These are phyloP conservation scores for Brachypalpus laphriformis DNA, from an alignment of 2,888 invertebrate species.

Conservation along the genomic window DNA sequence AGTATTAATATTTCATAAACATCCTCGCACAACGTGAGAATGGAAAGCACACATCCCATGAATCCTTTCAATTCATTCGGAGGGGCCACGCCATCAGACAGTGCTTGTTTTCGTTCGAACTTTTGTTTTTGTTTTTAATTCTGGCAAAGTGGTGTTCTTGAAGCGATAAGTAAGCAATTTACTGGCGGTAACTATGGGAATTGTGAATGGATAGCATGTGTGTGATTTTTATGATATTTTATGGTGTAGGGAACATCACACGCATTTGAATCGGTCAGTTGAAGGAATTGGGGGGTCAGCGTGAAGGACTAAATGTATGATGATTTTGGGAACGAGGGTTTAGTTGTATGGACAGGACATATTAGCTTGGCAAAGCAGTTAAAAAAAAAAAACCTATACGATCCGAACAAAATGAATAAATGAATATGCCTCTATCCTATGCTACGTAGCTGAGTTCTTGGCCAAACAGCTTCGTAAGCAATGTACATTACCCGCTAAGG, in stretches of 20 bases:
- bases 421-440: too few species aligned
- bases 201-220: conserved; percentile 19
- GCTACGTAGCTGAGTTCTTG: too few species aligned
- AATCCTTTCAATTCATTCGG: conserved; percentile 38
- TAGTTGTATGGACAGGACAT: too few species aligned
- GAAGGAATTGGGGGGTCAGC: too few species aligned
- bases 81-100: not conserved
- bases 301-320: too few species aligned
- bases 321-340: too few species aligned
- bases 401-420: too few species aligned
- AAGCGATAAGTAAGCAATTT: conserved; percentile 58
- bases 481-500: too few species aligned
- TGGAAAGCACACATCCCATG: conserved; percentile 20
- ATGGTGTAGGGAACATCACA: not conserved
- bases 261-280: conserved; percentile 18
- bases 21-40: conserved; percentile 48
- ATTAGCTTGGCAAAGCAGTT: too few species aligned
- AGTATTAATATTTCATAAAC: conserved; percentile 62
- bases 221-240: conserved; percentile 40
- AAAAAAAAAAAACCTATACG: too few species aligned
- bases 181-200: conserved; percentile 42
- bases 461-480: too few species aligned
- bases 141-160: conserved; percentile 49
- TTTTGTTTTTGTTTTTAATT: conserved; percentile 27
- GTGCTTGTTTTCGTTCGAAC: conserved; percentile 9